These are phyloP conservation scores for Ochlodes sylvanus DNA, from an alignment of 2,888 invertebrate genomes.

Conservation along the genomic window DNA sequence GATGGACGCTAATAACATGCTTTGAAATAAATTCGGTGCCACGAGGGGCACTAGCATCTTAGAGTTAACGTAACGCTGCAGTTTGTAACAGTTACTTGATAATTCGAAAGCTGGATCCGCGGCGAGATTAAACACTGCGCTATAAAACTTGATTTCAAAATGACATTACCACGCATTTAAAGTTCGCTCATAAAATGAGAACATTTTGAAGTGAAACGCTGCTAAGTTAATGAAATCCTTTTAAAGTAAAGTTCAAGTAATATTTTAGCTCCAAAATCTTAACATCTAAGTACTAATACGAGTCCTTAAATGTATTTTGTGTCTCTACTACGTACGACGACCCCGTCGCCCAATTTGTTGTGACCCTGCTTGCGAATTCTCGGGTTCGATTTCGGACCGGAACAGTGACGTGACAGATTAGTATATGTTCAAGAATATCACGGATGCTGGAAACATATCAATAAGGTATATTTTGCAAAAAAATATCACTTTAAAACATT, in stretches of 20 bases:
- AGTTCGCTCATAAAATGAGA: not conserved
- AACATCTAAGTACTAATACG: not conserved
- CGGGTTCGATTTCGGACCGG: no score
- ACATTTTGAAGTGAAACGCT: not conserved
- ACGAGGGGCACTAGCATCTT: slow-evolving; percentile 18
- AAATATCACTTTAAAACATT: no score
- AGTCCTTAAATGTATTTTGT: no score
- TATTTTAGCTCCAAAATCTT: not conserved
- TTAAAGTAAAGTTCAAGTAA: not conserved
- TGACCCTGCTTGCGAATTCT: no score
- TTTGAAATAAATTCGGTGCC: slow-evolving; percentile 22
- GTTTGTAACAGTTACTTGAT: not conserved
- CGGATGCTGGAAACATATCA: no score
- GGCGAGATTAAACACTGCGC: not conserved
- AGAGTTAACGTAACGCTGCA: slow-evolving; percentile 18
- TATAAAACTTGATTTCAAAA: not conserved
- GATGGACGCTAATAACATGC: slow-evolving; percentile 30
- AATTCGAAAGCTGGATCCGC: not conserved
- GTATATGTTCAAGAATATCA: no score
- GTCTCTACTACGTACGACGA: no score
- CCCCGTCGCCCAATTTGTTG: no score
- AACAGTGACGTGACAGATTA: no score
- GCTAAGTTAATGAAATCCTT: not conserved
- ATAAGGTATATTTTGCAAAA: no score
- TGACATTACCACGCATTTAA: not conserved